Evolutionary conservation across 2,888 invertebrate genomes (phyloP).

Genomic region (Drosophila colorata): DNA sequence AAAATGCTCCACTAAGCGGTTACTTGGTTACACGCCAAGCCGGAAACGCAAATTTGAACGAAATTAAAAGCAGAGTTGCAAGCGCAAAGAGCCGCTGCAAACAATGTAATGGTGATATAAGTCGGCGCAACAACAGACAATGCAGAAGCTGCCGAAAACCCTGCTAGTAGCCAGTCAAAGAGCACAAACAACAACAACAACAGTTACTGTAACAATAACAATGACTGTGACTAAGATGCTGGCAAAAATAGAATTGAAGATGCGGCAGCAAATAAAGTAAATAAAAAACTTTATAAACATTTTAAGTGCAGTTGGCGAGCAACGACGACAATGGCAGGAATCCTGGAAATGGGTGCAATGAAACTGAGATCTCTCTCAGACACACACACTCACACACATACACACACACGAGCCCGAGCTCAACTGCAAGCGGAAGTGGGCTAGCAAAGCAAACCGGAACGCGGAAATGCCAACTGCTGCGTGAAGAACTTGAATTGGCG

Average conservation of each 20-base stretch:
- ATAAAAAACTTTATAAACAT: slow-evolving; percentile 69
- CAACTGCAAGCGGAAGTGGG: slow-evolving; percentile 54
- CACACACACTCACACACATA: slow-evolving; percentile 10
- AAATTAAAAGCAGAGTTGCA: slow-evolving; percentile 51
- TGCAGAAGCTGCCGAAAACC: neutral
- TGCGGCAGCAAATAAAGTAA: slow-evolving; percentile 54
- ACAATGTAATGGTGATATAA: slow-evolving; percentile 5
- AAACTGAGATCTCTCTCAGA: slow-evolving; percentile 59
- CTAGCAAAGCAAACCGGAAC: slow-evolving; percentile 72
- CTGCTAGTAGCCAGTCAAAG: slow-evolving; percentile 7
- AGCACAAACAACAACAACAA: slow-evolving; percentile 15
- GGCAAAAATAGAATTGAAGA: slow-evolving; percentile 57
- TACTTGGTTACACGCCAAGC: slow-evolving; percentile 44
- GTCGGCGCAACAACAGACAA: slow-evolving; percentile 25
- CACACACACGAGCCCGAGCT: slow-evolving; percentile 11
- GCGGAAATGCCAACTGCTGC: slow-evolving; percentile 62
- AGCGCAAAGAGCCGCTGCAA: slow-evolving; percentile 31
- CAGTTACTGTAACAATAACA: slow-evolving; percentile 7
- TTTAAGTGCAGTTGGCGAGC: slow-evolving; percentile 68
- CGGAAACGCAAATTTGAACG: slow-evolving; percentile 52
- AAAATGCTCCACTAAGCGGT: slow-evolving; percentile 39
- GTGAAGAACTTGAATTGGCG: slow-evolving; percentile 43
- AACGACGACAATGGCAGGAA: slow-evolving; percentile 26
- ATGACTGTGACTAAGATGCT: slow-evolving; percentile 37
- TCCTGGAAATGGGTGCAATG: slow-evolving; percentile 68